Percentiles rank a stretch among this genome's conserved stretches.
phyloP scores from a whole-genome alignment of 2,797 vertebrate species.

The Bradypodion pumilum region DNA sequence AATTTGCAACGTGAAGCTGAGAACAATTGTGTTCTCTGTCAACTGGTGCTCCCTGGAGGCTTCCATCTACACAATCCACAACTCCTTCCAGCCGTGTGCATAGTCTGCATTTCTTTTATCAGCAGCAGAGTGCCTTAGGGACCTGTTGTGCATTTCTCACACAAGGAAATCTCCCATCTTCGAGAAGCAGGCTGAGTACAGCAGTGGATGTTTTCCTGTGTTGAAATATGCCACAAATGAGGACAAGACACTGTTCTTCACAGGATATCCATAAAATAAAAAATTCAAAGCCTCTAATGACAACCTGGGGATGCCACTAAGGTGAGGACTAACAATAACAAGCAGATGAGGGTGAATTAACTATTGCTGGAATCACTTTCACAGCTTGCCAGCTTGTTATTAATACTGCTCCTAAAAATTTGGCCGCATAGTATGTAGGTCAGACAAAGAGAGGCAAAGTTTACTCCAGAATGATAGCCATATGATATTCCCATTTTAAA shows the following conservation, averaged over 20 bases:
- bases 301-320: neutral
- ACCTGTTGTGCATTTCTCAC: neutral
- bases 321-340: neutral
- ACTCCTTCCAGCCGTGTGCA: neutral
- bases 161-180: fast-evolving
- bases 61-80: neutral
- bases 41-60: neutral
- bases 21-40: neutral
- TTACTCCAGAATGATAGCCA: slow-evolving; percentile 8
- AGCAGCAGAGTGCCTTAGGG: neutral
- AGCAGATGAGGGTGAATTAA: slow-evolving; percentile 2
- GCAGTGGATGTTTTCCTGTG: neutral
- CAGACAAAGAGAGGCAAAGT: neutral
- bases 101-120: neutral
- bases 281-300: slow-evolving; percentile 1
- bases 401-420: neutral
- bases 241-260: fast-evolving
- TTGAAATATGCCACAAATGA: neutral
- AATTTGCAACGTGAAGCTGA: neutral
- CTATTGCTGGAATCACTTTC: neutral
- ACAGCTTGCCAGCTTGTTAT: neutral
- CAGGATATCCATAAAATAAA: neutral
- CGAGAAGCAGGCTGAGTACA: fast-evolving
- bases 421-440: neutral
- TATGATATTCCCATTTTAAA: neutral